A percentile compares a stretch with the other conserved stretches of the same genome.
Evolutionary conservation across 2,113 vertebrate genomes (phyloP).

Genomic region (Oncorhynchus mykiss): DNA sequence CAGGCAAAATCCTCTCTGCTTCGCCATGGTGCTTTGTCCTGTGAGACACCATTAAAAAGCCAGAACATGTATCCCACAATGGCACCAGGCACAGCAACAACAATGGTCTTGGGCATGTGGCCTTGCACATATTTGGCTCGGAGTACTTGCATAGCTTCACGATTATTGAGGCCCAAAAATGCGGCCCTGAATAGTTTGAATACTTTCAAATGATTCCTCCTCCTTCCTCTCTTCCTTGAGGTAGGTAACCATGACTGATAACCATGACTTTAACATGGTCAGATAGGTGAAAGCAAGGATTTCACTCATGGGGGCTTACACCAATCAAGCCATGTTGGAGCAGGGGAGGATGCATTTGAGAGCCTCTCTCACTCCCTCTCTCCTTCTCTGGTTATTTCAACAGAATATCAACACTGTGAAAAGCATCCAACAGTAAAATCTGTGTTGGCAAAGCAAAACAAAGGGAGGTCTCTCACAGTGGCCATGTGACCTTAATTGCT

Average conservation of each 20-base stretch:
- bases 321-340: too few species aligned
- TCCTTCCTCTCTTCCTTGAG: too few species aligned
- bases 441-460: constrained; percentile 28
- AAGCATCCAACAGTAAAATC: constrained; percentile 14
- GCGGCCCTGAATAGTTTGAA: too few species aligned
- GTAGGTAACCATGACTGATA: too few species aligned
- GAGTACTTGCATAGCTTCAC: background rate
- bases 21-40: constrained; percentile 7
- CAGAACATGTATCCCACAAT: constrained; percentile 13
- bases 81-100: constrained; percentile 4
- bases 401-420: background rate
- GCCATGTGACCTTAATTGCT: constrained; percentile 36
- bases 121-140: constrained; percentile 1
- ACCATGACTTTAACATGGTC: too few species aligned
- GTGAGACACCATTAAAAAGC: constrained; percentile 17
- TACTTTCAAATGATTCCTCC: too few species aligned
- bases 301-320: too few species aligned
- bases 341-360: too few species aligned
- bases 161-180: too few species aligned
- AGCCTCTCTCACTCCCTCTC: background rate
- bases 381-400: background rate
- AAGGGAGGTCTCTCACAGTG: constrained; percentile 30
- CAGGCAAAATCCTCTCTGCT: constrained; percentile 31
- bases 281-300: too few species aligned
- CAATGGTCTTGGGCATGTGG: background rate